Evolutionary conservation across 2,888 invertebrate genomes (phyloP), one percentile per base, ranked within the genome.

Genomic region (Cosmia trapezina): DNA sequence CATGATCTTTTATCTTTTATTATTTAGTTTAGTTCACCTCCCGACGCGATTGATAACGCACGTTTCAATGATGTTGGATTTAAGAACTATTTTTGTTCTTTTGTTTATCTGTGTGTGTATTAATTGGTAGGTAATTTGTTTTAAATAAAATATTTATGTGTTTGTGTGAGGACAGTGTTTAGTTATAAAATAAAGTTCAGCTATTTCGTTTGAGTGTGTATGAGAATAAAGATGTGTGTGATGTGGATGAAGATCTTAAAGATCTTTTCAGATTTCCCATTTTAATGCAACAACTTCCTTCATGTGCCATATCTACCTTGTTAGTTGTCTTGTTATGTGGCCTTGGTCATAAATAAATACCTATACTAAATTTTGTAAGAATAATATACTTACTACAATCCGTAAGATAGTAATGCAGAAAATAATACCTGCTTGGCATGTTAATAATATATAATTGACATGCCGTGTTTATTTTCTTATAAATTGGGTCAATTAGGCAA

Each of bases 51-150:
- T 7, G 61, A 45, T 33, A 49, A 2, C 22, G 33, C 53, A 67
- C 70, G 76, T 62, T 9, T 60, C 12, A 9, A 76, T 19, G 0
- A 81, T 82, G 85, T 76, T 45, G 12, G 9, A 28, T 61, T 22
- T 79, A 51, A 76, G 53, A 62, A 65, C 47, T 7, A 9, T 83
- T 28, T 47, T 80, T 49, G 68, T 86, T 59, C 62, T 73, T 69
- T 70, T 82, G 37, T 86, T 80, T 64, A 14, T 80, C 6, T 80
- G 62, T 64, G 60, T 83, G 9, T 85, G 80, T 78, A 63, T 77
- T 54, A 76, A 73, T 62, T 59, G 86, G 86, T 84, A 68, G 2
- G 80, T 78, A 8, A 56, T 19, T 43, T 9, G 19, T 73, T 33
- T 54, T 5, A 37, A 4, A 37, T 37, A 37, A 6, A 37, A 37